Conservation (phyloP, 1,140 invertebrate species). For the Yoshiicerus persimilis region DNA sequence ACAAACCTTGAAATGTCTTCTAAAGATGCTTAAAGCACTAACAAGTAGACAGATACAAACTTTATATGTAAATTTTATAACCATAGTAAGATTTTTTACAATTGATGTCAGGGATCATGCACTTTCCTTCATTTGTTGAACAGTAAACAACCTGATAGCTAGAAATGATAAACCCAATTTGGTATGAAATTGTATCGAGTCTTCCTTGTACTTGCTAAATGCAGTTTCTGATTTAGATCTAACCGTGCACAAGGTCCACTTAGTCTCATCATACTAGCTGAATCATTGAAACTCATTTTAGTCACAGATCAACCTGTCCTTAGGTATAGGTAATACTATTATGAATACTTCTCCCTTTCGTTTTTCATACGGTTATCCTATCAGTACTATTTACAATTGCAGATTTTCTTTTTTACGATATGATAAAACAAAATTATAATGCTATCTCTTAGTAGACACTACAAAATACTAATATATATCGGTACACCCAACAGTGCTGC, state of each 20-base stretch:
- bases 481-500: too few species aligned
- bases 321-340: too few species aligned
- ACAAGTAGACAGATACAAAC: too few species aligned
- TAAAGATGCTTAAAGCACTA: neutral
- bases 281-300: neutral
- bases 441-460: too few species aligned
- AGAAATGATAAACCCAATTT: neutral
- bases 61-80: neutral
- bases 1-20: neutral
- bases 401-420: too few species aligned
- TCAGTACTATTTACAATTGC: too few species aligned
- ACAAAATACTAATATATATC: too few species aligned
- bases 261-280: neutral
- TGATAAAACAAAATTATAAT: too few species aligned
- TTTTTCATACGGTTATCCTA: too few species aligned
- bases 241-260: neutral
- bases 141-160: neutral
- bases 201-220: neutral
- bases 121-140: neutral
- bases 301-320: neutral
- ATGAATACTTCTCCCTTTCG: too few species aligned
- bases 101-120: neutral
- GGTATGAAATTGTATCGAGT: neutral
- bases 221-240: neutral
- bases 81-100: neutral